phyloP scores from a whole-genome alignment of 2,797 vertebrate species.

The Mionectes olivaceus region DNA sequence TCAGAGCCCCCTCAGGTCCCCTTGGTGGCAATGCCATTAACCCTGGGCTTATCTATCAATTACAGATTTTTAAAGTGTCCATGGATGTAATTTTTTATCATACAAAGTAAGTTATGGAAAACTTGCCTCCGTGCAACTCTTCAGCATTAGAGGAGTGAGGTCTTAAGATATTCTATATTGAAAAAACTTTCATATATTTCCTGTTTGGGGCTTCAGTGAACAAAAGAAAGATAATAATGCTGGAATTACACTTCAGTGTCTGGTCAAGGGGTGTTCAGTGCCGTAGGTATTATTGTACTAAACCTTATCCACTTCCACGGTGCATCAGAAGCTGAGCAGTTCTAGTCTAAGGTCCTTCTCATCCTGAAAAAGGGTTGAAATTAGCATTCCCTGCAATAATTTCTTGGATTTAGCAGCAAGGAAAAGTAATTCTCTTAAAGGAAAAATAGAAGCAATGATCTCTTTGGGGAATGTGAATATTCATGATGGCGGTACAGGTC shows the following conservation, averaged over 20 bases:
- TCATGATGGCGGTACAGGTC: background rate
- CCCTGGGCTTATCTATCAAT: slow-evolving; percentile 32
- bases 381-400: background rate
- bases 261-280: background rate
- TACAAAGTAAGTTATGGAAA: background rate
- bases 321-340: background rate
- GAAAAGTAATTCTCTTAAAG: background rate
- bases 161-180: background rate
- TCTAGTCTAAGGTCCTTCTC: background rate
- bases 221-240: background rate
- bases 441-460: background rate
- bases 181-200: background rate
- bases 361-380: background rate
- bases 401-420: background rate
- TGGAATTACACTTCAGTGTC: background rate
- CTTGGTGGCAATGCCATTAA: slow-evolving; percentile 52
- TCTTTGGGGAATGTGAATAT: slow-evolving; percentile 3
- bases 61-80: slow-evolving; percentile 11
- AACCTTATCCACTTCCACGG: background rate
- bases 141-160: background rate
- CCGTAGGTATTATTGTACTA: background rate
- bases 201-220: background rate
- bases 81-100: background rate
- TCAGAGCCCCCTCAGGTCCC: slow-evolving; percentile 22
- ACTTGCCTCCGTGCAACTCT: background rate